These are phyloP conservation scores for Hyalella azteca DNA, from an alignment of 2,888 invertebrate genomes.

Conservation along the genomic window DNA sequence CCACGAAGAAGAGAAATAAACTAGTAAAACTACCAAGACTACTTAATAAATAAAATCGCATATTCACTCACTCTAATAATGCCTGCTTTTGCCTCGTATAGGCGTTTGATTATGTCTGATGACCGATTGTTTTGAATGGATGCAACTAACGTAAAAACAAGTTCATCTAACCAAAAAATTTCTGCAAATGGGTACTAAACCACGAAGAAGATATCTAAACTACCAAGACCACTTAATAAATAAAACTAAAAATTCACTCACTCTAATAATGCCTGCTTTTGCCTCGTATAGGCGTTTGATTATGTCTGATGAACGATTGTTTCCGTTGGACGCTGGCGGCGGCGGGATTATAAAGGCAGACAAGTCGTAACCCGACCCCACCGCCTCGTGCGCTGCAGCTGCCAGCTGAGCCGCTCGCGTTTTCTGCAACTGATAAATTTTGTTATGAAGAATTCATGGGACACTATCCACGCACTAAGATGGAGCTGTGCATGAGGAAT, in stretches of 20 bases:
- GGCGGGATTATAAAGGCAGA: slow-evolving; percentile 85
- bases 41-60: too few relatives aligned
- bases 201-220: too few relatives aligned
- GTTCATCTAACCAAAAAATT: neutral
- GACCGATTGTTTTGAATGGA: slow-evolving; percentile 52
- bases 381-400: neutral
- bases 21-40: too few relatives aligned
- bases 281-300: slow-evolving; percentile 52
- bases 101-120: slow-evolving; percentile 40
- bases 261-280: slow-evolving; percentile 54
- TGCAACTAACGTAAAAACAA: neutral
- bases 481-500: too few relatives aligned
- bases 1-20: too few relatives aligned
- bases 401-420: neutral
- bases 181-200: too few relatives aligned
- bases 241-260: too few relatives aligned
- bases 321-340: slow-evolving; percentile 46
- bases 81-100: slow-evolving; percentile 57
- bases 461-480: too few relatives aligned
- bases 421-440: slow-evolving; percentile 21
- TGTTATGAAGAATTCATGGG: too few relatives aligned
- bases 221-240: too few relatives aligned
- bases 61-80: slow-evolving; percentile 47
- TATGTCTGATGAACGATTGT: slow-evolving; percentile 51
- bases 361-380: slow-evolving; percentile 71